These are phyloP conservation scores for Tetranychus cinnabarinus DNA, from an alignment of 1,140 invertebrate species.

Conservation along the genomic window DNA sequence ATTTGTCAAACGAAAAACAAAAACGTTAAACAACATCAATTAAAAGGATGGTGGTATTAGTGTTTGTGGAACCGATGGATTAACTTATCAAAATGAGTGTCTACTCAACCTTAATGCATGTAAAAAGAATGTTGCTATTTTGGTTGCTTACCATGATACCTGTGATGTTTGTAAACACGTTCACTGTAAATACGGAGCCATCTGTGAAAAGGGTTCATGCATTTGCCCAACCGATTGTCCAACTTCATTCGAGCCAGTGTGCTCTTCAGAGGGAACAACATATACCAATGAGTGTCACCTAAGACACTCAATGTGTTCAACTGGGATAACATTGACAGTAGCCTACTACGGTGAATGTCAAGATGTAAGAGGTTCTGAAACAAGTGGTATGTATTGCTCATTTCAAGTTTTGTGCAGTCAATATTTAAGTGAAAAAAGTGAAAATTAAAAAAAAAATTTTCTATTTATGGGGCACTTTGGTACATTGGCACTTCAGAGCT, in stretches of 20 bases:
- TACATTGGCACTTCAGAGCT: not conserved
- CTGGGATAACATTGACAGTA: not conserved
- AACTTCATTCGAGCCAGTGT: slow-evolving; percentile 32
- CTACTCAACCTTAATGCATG: slow-evolving; percentile 46
- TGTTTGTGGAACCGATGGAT: slow-evolving; percentile 38
- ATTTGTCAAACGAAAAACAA: not conserved
- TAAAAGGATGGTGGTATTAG: not conserved
- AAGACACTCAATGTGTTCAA: slow-evolving; percentile 37
- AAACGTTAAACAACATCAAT: not conserved
- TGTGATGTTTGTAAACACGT: slow-evolving; percentile 55
- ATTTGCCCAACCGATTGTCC: slow-evolving; percentile 52
- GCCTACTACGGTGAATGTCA: too few relatives aligned
- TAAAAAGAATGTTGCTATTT: slow-evolving; percentile 37
- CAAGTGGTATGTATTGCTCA: too few relatives aligned
- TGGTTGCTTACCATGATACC: slow-evolving; percentile 45
- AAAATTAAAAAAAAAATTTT: too few relatives aligned
- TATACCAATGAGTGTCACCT: slow-evolving; percentile 44
- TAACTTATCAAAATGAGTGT: slow-evolving; percentile 67
- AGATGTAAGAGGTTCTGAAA: too few relatives aligned
- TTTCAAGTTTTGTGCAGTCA: too few relatives aligned
- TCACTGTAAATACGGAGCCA: slow-evolving; percentile 48
- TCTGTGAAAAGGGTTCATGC: slow-evolving; percentile 54
- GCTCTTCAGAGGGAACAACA: slow-evolving; percentile 54
- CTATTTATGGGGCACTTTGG: too few relatives aligned
- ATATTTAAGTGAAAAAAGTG: too few relatives aligned